Evolutionary conservation across 1,140 invertebrate genomes (phyloP).

Genomic region (Caerostris extrusa): DNA sequence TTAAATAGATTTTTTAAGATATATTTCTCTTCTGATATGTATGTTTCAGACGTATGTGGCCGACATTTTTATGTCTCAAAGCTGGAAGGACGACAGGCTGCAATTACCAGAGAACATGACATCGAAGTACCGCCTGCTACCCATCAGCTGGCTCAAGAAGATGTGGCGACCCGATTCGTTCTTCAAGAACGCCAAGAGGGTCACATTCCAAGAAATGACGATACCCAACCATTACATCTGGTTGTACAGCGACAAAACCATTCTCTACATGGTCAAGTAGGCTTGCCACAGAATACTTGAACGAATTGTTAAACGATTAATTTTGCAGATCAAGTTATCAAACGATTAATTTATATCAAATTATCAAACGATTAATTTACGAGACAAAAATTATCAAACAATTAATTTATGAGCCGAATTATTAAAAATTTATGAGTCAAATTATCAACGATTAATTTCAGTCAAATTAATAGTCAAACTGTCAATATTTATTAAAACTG

Average conservation of each 20-base stretch:
- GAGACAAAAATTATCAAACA: too few relatives aligned
- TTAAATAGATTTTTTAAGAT: too few relatives aligned
- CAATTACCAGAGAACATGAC: slow-evolving; percentile 78
- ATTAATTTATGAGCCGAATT: too few relatives aligned
- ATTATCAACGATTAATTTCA: too few relatives aligned
- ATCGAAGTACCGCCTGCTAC: slow-evolving; percentile 77
- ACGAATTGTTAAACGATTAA: too few relatives aligned
- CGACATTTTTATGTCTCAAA: slow-evolving; percentile 95
- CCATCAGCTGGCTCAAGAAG: slow-evolving; percentile 77
- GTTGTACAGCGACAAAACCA: slow-evolving; percentile 79
- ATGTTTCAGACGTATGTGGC: slow-evolving; percentile 91
- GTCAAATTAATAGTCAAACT: too few relatives aligned
- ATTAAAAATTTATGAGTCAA: too few relatives aligned
- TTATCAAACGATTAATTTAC: too few relatives aligned
- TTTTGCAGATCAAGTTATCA: too few relatives aligned
- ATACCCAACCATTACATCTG: slow-evolving; percentile 89
- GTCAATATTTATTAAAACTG: too few relatives aligned
- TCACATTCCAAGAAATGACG: slow-evolving; percentile 94
- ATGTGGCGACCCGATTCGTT: slow-evolving; percentile 79
- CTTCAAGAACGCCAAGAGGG: slow-evolving; percentile 88
- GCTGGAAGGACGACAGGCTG: slow-evolving; percentile 89
- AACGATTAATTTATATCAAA: too few relatives aligned
- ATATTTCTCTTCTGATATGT: not conserved
- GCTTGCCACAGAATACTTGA: not conserved
- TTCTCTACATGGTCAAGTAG: slow-evolving; percentile 79